Evolutionary conservation across 2,797 vertebrate species (phyloP), one percentile per base, ranked within the genome.

Genomic region (Lophotriccus pileatus): DNA sequence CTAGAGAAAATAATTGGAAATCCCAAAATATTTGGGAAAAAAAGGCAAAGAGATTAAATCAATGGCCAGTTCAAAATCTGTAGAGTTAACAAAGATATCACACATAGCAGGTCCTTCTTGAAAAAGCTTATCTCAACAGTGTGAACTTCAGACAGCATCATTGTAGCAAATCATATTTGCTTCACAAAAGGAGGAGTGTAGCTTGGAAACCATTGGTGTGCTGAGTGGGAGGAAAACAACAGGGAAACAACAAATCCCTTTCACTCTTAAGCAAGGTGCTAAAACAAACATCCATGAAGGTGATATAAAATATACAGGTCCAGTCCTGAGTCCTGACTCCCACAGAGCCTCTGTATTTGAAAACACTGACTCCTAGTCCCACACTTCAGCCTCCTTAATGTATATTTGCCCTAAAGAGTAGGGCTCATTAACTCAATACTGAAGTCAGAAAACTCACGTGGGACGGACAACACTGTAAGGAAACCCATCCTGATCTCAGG

Each of bases 181-280:
- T 84, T 72, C 14, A 59, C 24, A 27, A 15, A n/a, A 59, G 27
- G 14, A 77, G 22, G 69, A 0, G 4, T 4, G 1, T 9, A 32
- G 13, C 8, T 23, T n/a, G 10, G 28, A 77, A 55, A 44, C 12
- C 2, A 36, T 6, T 4, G 3, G 9, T 34, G 28, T 5, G 1
- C 27, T 41, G 2, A 14, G 12, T 2, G 1, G 24, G 18, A 70
- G 10, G 19, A 62, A 74, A 87, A 32, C 3, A 36, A 19, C 2
- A 43, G 25, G 25, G 13, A 0, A 21, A 11, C 44, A 18, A n/a
- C 9, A 49, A 37, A 1, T 1, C 1, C 9, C 11, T 44, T 30
- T 53, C 16, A 5, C 3, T 75, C 46, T 80, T 16, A 77, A 27
- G 8, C 5, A 36, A 34, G 6, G 50, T 25, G 28, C 19, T 53